phyloP scores from a whole-genome alignment of 37 sponge, comb jelly and placozoan genomes.

The Spongilla lacustris region DNA sequence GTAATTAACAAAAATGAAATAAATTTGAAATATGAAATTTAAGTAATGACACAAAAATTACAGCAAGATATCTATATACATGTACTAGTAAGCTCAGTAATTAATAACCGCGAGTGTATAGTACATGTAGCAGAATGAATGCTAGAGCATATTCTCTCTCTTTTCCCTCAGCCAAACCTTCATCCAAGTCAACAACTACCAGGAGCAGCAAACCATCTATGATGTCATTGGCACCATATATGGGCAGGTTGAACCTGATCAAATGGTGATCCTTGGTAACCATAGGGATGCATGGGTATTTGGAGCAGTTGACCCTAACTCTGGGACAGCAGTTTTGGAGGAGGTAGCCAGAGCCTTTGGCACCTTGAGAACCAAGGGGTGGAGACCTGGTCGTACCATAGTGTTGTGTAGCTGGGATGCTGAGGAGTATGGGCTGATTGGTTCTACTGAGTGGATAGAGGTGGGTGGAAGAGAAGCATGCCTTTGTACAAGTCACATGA shows the following conservation, averaged over 20 bases:
- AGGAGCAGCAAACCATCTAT: conserved; percentile 44
- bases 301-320: conserved; percentile 90
- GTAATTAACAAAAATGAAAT: too few species aligned
- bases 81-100: too few species aligned
- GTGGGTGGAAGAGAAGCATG: too few species aligned
- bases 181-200: conserved; percentile 80
- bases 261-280: conserved; percentile 85
- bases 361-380: conserved; percentile 47
- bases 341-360: conserved; percentile 70
- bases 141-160: too few species aligned
- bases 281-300: conserved; percentile 95
- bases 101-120: too few species aligned
- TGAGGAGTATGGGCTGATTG: conserved; percentile 91
- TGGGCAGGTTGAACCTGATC: conserved; percentile 83
- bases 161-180: conserved; percentile 16
- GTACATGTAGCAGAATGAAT: too few species aligned
- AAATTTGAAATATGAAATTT: too few species aligned
- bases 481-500: too few species aligned
- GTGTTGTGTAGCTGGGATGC: conserved; percentile 95
- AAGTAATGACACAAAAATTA: too few species aligned
- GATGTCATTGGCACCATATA: conserved; percentile 91
- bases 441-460: conserved; percentile 92
- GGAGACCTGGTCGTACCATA: conserved; percentile 92
- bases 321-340: conserved; percentile 85
- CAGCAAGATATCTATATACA: too few species aligned